Percentiles rank a stretch among this genome's conserved stretches.
Conservation (phyloP, 1,140 invertebrate genomes). For the Heliconius himera region DNA sequence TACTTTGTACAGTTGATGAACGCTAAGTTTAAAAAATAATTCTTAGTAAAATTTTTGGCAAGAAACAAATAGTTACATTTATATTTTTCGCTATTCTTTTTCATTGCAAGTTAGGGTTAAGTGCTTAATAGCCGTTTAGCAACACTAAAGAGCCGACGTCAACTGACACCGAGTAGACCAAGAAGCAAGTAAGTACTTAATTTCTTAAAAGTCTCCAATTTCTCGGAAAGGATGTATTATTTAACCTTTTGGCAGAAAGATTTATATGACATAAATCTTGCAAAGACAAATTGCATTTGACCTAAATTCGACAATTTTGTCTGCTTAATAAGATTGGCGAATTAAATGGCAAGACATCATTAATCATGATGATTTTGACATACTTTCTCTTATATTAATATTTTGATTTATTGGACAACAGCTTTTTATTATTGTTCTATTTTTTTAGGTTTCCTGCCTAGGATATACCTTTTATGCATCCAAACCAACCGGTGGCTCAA, state of each 20-base stretch:
- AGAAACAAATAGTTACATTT: too few species aligned
- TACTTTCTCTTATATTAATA: neutral
- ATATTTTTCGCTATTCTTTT: too few species aligned
- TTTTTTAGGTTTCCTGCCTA: too few species aligned
- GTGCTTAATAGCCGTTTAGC: neutral
- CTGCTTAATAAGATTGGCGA: neutral
- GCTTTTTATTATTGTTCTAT: neutral
- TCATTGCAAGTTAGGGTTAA: neutral
- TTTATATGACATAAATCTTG: slow-evolving; percentile 5
- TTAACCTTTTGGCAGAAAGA: slow-evolving; percentile 18
- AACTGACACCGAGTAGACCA: neutral
- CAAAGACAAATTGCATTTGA: neutral
- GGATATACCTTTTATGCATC: too few species aligned
- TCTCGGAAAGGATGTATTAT: slow-evolving; percentile 20
- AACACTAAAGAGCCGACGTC: neutral
- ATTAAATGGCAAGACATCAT: neutral
- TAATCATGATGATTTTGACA: slow-evolving; percentile 1
- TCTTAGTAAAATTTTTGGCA: too few species aligned
- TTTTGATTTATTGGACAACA: neutral
- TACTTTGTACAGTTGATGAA: too few species aligned
- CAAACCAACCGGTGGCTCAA: too few species aligned
- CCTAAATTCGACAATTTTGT: slow-evolving; percentile 5
- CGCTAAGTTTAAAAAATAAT: too few species aligned
- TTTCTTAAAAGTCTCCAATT: slow-evolving; percentile 24
- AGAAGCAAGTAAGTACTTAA: neutral